Evolutionary conservation across 2,888 invertebrate species (phyloP).

Genomic region (Glyphotaelius pellucidus): DNA sequence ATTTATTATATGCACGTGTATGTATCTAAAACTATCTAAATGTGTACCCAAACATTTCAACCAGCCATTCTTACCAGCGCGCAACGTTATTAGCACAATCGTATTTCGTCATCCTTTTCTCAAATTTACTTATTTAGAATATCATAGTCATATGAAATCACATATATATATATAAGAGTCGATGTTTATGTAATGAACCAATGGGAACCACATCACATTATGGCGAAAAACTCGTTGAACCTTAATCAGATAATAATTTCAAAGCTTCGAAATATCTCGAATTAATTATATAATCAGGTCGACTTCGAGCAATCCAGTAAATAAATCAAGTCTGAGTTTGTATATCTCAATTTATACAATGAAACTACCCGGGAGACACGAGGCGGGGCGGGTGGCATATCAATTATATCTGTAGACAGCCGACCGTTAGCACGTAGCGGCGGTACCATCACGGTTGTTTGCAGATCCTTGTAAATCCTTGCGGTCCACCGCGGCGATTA

Average conservation of each 20-base stretch:
- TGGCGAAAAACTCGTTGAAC: background rate
- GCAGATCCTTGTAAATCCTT: conserved; percentile 67
- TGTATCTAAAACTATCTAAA: no score
- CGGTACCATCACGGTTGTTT: conserved; percentile 62
- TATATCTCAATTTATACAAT: conserved; percentile 49
- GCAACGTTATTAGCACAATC: no score
- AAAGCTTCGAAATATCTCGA: background rate
- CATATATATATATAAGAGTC: no score
- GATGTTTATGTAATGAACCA: no score
- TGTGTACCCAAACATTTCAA: no score
- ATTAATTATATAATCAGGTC: background rate
- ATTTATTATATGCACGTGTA: no score
- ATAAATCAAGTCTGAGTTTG: conserved; percentile 42
- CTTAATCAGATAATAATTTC: background rate
- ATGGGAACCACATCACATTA: background rate
- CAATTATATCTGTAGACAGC: conserved; percentile 61
- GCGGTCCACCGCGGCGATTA: conserved; percentile 67
- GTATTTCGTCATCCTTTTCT: no score
- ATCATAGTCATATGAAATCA: no score
- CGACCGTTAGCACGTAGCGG: conserved; percentile 60
- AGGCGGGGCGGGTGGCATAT: conserved; percentile 49
- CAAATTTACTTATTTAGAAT: no score
- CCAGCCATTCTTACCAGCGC: no score
- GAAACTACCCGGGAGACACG: conserved; percentile 51
- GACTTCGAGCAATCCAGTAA: background rate